phyloP scores from a whole-genome alignment of 2,113 vertebrate species.

The Motacilla tschutschensis region DNA sequence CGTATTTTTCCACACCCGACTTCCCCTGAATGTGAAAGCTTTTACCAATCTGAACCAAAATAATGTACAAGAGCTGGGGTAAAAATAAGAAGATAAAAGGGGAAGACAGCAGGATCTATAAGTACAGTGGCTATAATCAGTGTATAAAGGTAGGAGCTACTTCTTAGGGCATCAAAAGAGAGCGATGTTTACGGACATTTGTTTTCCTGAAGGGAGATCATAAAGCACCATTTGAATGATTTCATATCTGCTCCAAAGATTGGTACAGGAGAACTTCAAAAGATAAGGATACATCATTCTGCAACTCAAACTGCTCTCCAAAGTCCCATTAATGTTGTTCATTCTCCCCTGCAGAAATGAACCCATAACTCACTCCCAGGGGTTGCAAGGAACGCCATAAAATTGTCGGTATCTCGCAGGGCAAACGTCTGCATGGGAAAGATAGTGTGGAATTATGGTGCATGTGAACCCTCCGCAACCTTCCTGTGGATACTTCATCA shows the following conservation, averaged over 20 bases:
- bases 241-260: slow-evolving; percentile 29
- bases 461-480: slow-evolving; percentile 23
- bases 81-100: neutral
- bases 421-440: slow-evolving; percentile 48
- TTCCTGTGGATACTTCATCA: slow-evolving; percentile 46
- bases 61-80: neutral
- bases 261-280: slow-evolving; percentile 3
- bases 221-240: slow-evolving; percentile 26
- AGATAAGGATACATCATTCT: slow-evolving; percentile 22
- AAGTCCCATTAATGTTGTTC: slow-evolving; percentile 38
- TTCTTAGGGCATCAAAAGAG: neutral
- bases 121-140: neutral
- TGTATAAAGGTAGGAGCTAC: neutral
- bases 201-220: slow-evolving; percentile 5
- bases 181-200: neutral
- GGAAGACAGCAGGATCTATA: neutral
- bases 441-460: slow-evolving; percentile 67
- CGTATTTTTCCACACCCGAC: neutral
- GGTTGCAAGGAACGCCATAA: slow-evolving; percentile 2
- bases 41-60: neutral
- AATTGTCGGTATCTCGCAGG: slow-evolving; percentile 11
- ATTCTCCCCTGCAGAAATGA: slow-evolving; percentile 39
- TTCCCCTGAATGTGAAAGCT: neutral
- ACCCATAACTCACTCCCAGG: slow-evolving; percentile 40
- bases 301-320: slow-evolving; percentile 23